Conservation (phyloP, 1,140 invertebrate species). For the Caenorhabditis brenneri region DNA sequence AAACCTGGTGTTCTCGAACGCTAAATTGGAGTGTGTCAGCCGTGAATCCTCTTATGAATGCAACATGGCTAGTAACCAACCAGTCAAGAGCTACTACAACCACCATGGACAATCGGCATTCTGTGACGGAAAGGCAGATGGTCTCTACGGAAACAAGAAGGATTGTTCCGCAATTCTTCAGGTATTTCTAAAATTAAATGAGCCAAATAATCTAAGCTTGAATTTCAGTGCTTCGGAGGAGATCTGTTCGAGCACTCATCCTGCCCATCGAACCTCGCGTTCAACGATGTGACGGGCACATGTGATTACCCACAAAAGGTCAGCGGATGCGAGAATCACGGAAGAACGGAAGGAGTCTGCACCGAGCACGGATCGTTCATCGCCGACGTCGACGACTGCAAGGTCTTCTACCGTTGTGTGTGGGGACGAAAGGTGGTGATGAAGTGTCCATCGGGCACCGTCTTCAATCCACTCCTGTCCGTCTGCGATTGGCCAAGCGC, state of each 20-base stretch:
- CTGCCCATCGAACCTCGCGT: constrained; percentile 44
- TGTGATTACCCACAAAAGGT: constrained; percentile 50
- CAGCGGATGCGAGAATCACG: constrained; percentile 35
- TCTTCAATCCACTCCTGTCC: constrained; percentile 62
- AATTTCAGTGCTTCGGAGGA: constrained; percentile 47
- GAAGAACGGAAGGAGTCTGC: background rate
- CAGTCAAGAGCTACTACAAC: constrained; percentile 21
- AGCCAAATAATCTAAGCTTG: background rate
- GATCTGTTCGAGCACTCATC: constrained; percentile 41
- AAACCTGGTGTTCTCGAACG: background rate
- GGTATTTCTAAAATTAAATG: background rate
- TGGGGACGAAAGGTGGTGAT: constrained; percentile 45
- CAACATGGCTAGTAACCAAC: background rate
- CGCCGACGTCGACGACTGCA: constrained; percentile 58
- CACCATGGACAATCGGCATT: background rate
- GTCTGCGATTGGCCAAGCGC: constrained; percentile 62
- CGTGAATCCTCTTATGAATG: background rate
- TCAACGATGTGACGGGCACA: constrained; percentile 38
- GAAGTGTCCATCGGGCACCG: constrained; percentile 60
- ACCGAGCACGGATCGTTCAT: constrained; percentile 53
- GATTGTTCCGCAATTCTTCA: constrained; percentile 27
- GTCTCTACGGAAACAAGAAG: constrained; percentile 1
- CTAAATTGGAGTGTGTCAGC: background rate
- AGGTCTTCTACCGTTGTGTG: constrained; percentile 60
- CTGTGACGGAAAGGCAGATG: constrained; percentile 14